Conservation (phyloP, 2,113 vertebrate species). For the Aepyceros melampus region DNA sequence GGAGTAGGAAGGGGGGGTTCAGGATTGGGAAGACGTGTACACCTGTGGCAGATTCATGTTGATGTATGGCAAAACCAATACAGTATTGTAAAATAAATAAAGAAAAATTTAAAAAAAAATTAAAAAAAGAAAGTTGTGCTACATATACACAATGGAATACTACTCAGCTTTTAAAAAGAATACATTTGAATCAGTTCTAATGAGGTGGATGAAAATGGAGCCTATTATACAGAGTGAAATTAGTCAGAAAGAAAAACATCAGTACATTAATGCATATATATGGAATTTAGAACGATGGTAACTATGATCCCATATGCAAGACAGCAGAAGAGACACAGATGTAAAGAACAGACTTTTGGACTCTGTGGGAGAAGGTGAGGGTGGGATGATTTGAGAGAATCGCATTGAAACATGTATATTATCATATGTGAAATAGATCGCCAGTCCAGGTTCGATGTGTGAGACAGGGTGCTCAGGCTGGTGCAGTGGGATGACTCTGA, state of each 20-base stretch:
- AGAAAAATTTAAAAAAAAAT: too few species aligned
- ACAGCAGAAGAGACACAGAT: not conserved
- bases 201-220: not conserved
- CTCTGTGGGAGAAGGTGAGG: not conserved
- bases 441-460: not conserved
- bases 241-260: not conserved
- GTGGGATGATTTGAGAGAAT: not conserved
- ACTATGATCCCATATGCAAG: not conserved
- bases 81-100: not conserved
- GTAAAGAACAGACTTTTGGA: not conserved
- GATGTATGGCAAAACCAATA: not conserved
- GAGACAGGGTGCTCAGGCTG: not conserved
- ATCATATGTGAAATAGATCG: not conserved
- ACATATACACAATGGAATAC: not conserved
- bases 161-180: not conserved
- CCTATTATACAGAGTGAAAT: not conserved
- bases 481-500: not conserved
- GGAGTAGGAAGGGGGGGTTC: accelerated
- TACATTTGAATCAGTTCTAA: not conserved
- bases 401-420: not conserved
- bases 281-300: not conserved
- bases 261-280: not conserved
- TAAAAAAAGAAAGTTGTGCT: not conserved
- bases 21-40: not conserved
- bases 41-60: accelerated